Evolutionary conservation across 1,140 invertebrate genomes (phyloP), one percentile per base, ranked within the genome.

Genomic region (Leptinotarsa defecta): DNA sequence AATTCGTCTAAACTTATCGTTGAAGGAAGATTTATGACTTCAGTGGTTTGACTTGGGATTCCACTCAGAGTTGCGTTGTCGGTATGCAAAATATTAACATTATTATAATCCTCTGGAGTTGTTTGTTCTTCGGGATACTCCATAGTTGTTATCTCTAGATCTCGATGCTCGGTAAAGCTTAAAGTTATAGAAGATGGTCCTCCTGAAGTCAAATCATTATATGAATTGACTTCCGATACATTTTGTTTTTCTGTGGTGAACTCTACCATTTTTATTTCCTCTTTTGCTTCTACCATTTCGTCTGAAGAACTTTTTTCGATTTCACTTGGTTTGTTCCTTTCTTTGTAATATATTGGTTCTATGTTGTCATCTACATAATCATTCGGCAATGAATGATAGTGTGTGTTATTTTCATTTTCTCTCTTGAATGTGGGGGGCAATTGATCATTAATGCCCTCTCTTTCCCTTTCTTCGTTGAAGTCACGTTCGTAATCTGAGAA

Each of bases 351-450:
- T 24, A 72, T n/a, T 15, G 87, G 84, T 79, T 89, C 89, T 73
- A 89, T 89, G 83, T 89, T 89, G 76, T 89, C 88, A 77, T 89
- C 87, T 4, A 89, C 84, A 71, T 89, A 89, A 80, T 89, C 88
- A 62, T 81, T 52, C 15, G 62, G 17, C n/a, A 63, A 15, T 19
- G 61, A 19, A 43, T 43, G 2, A 57, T 61, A 61, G 11, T 68
- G 27, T 34, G 68, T 62, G 22, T 22, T 19, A 2, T 69, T 20
- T 61, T 74, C 67, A 64, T 48, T 57, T 15, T n/a, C 52, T 57
- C n/a, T 57, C 15, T 57, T 57, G 52, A 57, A 57, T n/a, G 52
- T 17, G n/a, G 15, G 52, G 13, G 15, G 13, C 5, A 57, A 15
- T 4, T 13, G 15, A 19, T 57, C 17, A 19, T 57, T 17, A 15